Conservation (phyloP, 2,888 invertebrate genomes). For the Nomada fucata region DNA sequence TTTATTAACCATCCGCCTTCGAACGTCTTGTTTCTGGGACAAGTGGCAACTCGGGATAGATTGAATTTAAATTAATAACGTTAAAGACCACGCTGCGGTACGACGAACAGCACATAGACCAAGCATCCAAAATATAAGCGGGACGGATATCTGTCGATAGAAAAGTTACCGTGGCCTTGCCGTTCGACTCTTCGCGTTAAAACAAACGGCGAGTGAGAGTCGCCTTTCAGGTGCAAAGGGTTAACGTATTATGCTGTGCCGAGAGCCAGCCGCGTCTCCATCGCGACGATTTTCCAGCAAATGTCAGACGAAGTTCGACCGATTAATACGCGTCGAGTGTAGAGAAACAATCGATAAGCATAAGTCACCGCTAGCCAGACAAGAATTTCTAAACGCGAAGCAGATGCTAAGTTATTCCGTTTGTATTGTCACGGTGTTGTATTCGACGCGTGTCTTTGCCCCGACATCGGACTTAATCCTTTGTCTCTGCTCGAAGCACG, state of each 20-base stretch:
- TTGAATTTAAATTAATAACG: too few species aligned
- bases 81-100: too few species aligned
- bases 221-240: too few species aligned
- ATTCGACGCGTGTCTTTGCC: constrained; percentile 65
- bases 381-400: constrained; percentile 55
- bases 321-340: constrained; percentile 44
- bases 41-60: too few species aligned
- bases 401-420: constrained; percentile 63
- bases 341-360: constrained; percentile 46
- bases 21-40: too few species aligned
- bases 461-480: constrained; percentile 56
- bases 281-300: neutral
- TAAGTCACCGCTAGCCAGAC: constrained; percentile 40
- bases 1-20: too few species aligned
- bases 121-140: too few species aligned
- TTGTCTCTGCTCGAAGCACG: constrained; percentile 53
- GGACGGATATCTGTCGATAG: too few species aligned
- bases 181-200: too few species aligned
- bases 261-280: neutral
- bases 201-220: too few species aligned
- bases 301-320: neutral
- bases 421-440: constrained; percentile 47
- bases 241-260: neutral
- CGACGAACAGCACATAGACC: too few species aligned
- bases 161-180: too few species aligned